Conservation (phyloP, 2,113 vertebrate species). For the Smithornis capensis region DNA sequence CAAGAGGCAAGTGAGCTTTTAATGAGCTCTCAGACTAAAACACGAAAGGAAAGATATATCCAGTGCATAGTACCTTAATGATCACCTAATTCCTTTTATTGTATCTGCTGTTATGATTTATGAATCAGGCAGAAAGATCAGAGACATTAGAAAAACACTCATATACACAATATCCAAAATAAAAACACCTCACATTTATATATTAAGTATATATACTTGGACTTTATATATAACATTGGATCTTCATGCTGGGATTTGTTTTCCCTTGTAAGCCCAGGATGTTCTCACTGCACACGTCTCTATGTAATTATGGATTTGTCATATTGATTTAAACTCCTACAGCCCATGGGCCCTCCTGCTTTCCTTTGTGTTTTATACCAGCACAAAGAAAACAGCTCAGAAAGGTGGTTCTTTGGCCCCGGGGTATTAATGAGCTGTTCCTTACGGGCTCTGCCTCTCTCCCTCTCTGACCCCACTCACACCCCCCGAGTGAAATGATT, state of each 20-base stretch:
- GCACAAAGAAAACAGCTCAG: conserved; percentile 9
- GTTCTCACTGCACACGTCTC: not conserved
- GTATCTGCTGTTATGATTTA: conserved; percentile 42
- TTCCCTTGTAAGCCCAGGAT: not conserved
- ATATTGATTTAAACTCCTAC: conserved; percentile 40
- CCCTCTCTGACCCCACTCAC: not conserved
- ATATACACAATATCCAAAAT: not conserved
- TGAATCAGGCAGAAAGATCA: conserved; percentile 32
- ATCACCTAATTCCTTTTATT: conserved; percentile 52
- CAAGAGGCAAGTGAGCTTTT: conserved; percentile 58
- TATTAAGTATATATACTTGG: not conserved
- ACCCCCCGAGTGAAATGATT: not conserved
- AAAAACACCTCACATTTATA: not conserved
- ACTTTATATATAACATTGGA: not conserved
- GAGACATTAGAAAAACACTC: not conserved
- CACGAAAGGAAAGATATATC: conserved; percentile 3
- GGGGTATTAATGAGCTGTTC: conserved; percentile 25
- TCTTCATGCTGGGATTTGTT: not conserved
- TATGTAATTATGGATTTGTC: conserved; percentile 39
- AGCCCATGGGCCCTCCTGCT: not conserved
- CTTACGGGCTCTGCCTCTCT: not conserved
- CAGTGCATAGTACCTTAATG: conserved; percentile 14
- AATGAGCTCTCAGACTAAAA: conserved; percentile 60
- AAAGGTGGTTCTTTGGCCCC: conserved; percentile 5
- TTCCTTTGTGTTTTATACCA: not conserved